Evolutionary conservation across 2,888 invertebrate genomes (phyloP).

Genomic region (Atethmia centrago): DNA sequence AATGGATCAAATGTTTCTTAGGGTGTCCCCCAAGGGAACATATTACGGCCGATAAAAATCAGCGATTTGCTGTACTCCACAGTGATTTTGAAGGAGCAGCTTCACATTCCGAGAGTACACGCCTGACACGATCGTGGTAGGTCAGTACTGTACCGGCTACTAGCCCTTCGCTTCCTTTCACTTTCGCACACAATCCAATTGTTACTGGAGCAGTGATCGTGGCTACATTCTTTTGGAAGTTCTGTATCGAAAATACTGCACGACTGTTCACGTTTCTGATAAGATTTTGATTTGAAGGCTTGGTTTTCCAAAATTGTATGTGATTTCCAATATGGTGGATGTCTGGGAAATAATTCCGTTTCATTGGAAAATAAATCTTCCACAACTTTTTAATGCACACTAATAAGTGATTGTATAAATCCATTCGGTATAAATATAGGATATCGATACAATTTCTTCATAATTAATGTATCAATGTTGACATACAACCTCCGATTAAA

Average conservation of each 20-base stretch:
- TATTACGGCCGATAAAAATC: slow-evolving; percentile 12
- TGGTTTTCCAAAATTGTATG: neutral
- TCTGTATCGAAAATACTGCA: neutral
- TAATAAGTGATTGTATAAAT: neutral
- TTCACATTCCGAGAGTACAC: slow-evolving; percentile 35
- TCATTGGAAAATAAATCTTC: neutral
- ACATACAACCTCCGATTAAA: slow-evolving; percentile 28
- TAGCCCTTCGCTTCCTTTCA: slow-evolving; percentile 62
- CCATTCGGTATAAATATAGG: neutral
- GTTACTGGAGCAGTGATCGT: slow-evolving; percentile 32
- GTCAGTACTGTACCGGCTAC: slow-evolving; percentile 52
- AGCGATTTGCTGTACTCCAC: neutral
- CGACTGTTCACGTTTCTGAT: neutral
- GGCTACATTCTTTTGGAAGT: slow-evolving; percentile 18
- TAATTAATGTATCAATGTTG: slow-evolving; percentile 28
- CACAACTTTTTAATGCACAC: neutral
- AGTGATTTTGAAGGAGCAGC: slow-evolving; percentile 11
- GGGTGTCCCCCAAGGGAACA: slow-evolving; percentile 13
- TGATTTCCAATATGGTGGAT: neutral
- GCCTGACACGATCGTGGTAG: slow-evolving; percentile 42
- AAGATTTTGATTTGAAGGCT: neutral
- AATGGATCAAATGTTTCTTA: neutral
- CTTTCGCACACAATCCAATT: slow-evolving; percentile 50
- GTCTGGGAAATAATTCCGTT: neutral
- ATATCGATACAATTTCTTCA: slow-evolving; percentile 24